These are phyloP conservation scores for Columba guinea DNA, from an alignment of 2,797 vertebrate species.

Conservation along the genomic window DNA sequence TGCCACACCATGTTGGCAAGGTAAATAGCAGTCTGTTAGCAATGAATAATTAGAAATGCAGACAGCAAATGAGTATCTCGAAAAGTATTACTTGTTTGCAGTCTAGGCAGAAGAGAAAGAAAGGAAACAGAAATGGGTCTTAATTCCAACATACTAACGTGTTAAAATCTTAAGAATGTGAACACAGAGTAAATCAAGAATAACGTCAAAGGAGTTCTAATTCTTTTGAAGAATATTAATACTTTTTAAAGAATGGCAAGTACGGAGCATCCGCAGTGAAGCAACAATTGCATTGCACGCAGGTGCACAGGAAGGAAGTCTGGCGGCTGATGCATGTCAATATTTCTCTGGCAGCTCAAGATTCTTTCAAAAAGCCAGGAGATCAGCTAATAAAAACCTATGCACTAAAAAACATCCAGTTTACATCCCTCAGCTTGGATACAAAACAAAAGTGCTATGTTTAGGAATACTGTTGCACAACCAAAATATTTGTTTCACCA, in stretches of 20 bases:
- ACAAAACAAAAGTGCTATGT: neutral
- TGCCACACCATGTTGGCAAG: conserved; percentile 80
- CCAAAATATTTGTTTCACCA: neutral
- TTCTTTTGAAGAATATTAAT: neutral
- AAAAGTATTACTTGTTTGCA: neutral
- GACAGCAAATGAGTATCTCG: neutral
- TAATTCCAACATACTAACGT: neutral
- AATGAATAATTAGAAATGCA: neutral
- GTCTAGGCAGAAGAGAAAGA: neutral
- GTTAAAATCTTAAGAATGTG: neutral
- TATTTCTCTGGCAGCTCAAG: neutral
- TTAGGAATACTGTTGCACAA: neutral
- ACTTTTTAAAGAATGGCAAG: neutral
- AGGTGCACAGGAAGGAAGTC: neutral
- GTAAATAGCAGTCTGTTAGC: conserved; percentile 58
- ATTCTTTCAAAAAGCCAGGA: neutral
- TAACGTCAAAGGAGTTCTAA: neutral
- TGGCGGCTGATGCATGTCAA: neutral
- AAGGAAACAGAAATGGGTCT: neutral
- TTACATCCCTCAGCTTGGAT: neutral
- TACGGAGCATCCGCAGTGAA: neutral
- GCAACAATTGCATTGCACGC: neutral
- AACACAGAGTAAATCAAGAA: neutral
- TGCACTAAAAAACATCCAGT: neutral
- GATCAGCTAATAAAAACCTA: neutral